Base-by-base conservation (phyloP, 2,113 vertebrate species). In the Etheostoma cragini region DNA sequence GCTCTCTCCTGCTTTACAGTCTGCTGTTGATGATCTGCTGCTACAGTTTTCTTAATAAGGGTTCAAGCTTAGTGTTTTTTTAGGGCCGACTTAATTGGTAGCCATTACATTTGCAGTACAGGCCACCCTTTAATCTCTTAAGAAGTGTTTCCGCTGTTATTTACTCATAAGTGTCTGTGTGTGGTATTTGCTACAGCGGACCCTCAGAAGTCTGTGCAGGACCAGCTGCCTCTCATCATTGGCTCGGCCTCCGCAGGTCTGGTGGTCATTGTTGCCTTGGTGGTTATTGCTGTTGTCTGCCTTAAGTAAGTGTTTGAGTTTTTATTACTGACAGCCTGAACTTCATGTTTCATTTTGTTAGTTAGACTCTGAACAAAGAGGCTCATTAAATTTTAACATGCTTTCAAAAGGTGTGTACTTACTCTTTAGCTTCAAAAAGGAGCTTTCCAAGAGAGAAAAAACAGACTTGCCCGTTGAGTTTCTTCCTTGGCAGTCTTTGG, bases 141-240 rank as follows among this genome's bases (percentile, higher is more conserved):
- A 81, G n/a, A 17, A 5, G 30, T 38, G 50, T 52, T 67, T 60
- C 54, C 35, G 45, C 35, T 64, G 57, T 77, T 89, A 62, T 72
- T 82, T 57, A 70, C 72, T 76, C 26, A 57, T 82, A 49, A 69
- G 75, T 66, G 70, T 80, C 8, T 77, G n/a, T 74, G 65, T 74
- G 50, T 52, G 78, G 45, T 33, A 1, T 7, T 58, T 49, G 14
- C 71, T 60, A 50, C 88, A 96, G 97, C 94, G 81, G 95, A 96
- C 92, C 95, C 94, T 30, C 96, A 96, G 92, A 97, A 95, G 88
- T 96, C 95, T 42, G 97, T 97, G 75, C 98, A 99, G 91, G 98
- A 99, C 75, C 96, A 97, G 94, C 94, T 99, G 78, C 98, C 98
- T 50, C 97, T 99, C 78, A 98, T 99, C 0, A 96, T 99, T 69